Conservation (phyloP, 2,888 invertebrate genomes). For the Halictus ligatus region DNA sequence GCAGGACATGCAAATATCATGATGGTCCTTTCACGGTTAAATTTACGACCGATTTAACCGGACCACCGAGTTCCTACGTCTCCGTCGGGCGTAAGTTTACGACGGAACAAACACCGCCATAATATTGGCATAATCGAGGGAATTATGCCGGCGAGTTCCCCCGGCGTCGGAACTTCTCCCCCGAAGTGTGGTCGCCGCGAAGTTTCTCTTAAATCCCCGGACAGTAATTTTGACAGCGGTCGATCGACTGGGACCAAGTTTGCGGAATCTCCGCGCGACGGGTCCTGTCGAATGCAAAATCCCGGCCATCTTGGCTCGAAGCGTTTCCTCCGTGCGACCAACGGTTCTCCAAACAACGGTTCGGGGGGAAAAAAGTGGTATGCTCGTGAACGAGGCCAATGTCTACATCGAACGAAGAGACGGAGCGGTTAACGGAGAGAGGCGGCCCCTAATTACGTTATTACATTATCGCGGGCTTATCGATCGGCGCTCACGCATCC, state of each 20-base stretch:
- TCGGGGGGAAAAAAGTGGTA: not conserved
- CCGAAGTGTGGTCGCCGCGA: no score
- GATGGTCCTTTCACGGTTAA: not conserved
- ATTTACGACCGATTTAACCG: not conserved
- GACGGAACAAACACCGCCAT: not conserved
- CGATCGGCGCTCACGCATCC: not conserved
- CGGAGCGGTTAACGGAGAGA: not conserved
- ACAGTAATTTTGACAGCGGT: not conserved
- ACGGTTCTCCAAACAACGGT: not conserved
- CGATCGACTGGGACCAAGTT: not conserved
- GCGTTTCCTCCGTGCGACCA: no score
- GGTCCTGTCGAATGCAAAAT: not conserved
- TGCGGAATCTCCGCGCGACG: not conserved
- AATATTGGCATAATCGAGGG: slow-evolving; percentile 6
- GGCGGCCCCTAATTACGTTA: not conserved
- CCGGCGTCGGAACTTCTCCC: not conserved
- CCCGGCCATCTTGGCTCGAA: not conserved
- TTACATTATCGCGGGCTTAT: slow-evolving; percentile 22
- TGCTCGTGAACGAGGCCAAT: not conserved
- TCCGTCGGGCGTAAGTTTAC: not conserved
- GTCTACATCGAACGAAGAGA: not conserved
- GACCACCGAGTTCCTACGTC: not conserved
- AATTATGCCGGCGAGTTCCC: not conserved
- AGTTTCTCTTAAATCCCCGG: slow-evolving; percentile 7
- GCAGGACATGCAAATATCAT: not conserved